Evolutionary conservation across 2,888 invertebrate genomes (phyloP).

Genomic region (Diabrotica balteata): DNA sequence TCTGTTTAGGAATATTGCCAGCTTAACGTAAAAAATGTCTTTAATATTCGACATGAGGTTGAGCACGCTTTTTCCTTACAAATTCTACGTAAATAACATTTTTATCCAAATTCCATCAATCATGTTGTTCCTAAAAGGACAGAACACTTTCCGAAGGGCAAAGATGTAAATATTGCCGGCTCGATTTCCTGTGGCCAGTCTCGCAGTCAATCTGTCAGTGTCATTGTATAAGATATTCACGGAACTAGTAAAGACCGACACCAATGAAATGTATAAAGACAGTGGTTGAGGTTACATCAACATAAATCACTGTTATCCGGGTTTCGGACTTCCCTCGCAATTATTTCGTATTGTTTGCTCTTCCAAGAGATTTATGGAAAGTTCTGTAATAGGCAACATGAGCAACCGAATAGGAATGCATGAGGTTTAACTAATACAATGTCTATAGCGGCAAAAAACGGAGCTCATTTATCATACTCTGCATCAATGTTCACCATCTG

Average conservation of each 20-base stretch:
- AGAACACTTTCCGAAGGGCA: background rate
- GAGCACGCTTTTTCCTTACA: background rate
- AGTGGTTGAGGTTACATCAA: conserved; percentile 44
- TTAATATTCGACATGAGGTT: conserved; percentile 1
- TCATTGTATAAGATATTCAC: conserved; percentile 43
- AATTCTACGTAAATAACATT: background rate
- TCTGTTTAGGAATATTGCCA: too few species aligned
- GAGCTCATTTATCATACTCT: conserved; percentile 4
- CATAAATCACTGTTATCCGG: conserved; percentile 43
- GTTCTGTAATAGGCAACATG: conserved; percentile 31
- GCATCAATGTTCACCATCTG: background rate
- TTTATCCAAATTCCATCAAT: conserved; percentile 9
- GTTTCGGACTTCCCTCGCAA: conserved; percentile 39
- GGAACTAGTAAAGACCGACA: conserved; percentile 30
- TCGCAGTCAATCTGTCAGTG: conserved; percentile 46
- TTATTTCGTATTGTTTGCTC: conserved; percentile 44
- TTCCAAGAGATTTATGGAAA: conserved; percentile 42
- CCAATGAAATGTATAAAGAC: conserved; percentile 47
- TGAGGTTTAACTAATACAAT: conserved; percentile 16
- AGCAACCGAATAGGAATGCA: conserved; percentile 18
- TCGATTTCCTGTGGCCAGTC: conserved; percentile 42
- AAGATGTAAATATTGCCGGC: conserved; percentile 39
- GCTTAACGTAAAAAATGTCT: background rate
- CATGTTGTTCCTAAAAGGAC: conserved; percentile 5
- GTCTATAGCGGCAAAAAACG: conserved; percentile 11